A percentile compares a stretch with the other conserved stretches of the same genome.
These are phyloP conservation scores for Cremastinae sp. DNA, from an alignment of 2,888 invertebrate genomes.

Conservation along the genomic window DNA sequence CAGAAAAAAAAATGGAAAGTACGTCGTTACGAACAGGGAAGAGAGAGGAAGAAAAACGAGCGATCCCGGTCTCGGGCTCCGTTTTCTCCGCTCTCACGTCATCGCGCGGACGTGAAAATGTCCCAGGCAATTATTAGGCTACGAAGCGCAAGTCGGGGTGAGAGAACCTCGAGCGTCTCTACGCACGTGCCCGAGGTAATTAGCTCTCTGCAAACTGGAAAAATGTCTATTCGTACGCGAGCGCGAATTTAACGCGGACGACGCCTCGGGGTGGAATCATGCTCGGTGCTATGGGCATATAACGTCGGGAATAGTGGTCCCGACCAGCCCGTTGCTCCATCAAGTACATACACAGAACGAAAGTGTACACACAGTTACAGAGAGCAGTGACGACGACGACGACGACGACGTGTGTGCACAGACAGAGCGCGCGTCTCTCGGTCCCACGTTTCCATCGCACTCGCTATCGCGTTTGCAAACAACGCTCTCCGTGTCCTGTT, in stretches of 20 bases:
- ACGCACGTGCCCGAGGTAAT: conserved; percentile 65
- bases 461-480: conserved; percentile 58
- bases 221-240: conserved; percentile 35
- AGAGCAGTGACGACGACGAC: neutral
- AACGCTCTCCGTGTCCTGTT: conserved; percentile 38
- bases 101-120: conserved; percentile 51
- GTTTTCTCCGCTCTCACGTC: conserved; percentile 3
- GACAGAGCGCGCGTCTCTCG: neutral
- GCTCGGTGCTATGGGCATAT: neutral
- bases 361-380: neutral
- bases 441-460: neutral
- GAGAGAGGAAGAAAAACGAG: too few relatives aligned
- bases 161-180: conserved; percentile 54
- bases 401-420: neutral
- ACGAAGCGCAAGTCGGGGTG: conserved; percentile 3
- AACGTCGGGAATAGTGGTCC: neutral
- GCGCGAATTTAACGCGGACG: neutral
- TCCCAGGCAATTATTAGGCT: conserved; percentile 54
- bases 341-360: conserved; percentile 3
- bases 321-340: neutral
- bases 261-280: conserved; percentile 34
- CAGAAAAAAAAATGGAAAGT: too few relatives aligned
- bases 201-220: conserved; percentile 61
- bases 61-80: neutral
- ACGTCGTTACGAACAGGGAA: too few relatives aligned